Percentiles rank a stretch among this genome's conserved stretches.
Evolutionary conservation across 1,140 invertebrate species (phyloP).

Genomic region (Hormaphis cornu): DNA sequence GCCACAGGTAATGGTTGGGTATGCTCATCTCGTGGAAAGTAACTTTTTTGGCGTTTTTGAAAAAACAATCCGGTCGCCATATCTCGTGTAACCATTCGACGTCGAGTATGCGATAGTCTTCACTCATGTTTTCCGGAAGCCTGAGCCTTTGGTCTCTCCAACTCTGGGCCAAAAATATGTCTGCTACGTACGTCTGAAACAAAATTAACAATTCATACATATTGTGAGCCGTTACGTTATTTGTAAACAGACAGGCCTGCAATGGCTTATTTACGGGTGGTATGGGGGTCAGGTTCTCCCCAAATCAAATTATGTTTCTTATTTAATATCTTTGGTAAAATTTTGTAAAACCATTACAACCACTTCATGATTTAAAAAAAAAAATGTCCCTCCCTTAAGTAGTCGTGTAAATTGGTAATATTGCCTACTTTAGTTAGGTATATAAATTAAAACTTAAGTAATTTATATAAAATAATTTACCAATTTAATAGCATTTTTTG

Average conservation of each 20-base stretch:
- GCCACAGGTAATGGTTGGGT: slow-evolving; percentile 84
- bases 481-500: too few species aligned
- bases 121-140: slow-evolving; percentile 82
- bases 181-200: slow-evolving; percentile 77
- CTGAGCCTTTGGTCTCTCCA: slow-evolving; percentile 78
- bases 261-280: background rate
- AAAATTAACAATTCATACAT: background rate
- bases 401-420: too few species aligned
- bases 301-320: too few species aligned
- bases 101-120: slow-evolving; percentile 79
- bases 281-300: too few species aligned
- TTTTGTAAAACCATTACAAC: too few species aligned
- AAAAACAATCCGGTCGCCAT: slow-evolving; percentile 86
- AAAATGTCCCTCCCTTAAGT: too few species aligned
- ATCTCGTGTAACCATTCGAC: slow-evolving; percentile 84
- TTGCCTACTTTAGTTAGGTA: too few species aligned
- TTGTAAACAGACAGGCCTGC: background rate
- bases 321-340: too few species aligned
- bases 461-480: too few species aligned
- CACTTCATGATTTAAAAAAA: too few species aligned
- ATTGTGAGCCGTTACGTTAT: background rate
- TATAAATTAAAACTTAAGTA: too few species aligned
- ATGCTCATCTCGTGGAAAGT: slow-evolving; percentile 91
- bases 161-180: slow-evolving; percentile 83
- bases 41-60: slow-evolving; percentile 87